phyloP scores from a whole-genome alignment of 2,888 invertebrate genomes.

The Salpingus planirostris region DNA sequence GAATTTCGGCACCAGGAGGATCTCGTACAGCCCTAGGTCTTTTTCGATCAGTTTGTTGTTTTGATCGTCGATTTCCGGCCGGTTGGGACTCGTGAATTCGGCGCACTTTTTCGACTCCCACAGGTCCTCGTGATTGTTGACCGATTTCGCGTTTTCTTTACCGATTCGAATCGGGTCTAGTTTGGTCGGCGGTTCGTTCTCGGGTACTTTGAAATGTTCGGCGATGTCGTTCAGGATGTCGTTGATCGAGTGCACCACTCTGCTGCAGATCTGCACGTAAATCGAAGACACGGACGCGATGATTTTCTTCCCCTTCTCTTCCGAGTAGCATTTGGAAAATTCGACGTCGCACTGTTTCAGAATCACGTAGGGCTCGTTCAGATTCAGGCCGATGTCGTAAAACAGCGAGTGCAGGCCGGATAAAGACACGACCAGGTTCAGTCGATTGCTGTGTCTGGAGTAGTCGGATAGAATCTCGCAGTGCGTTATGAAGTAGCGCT shows the following conservation, averaged over 20 bases:
- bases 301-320: constrained; percentile 59
- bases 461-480: constrained; percentile 63
- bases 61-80: constrained; percentile 6
- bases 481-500: constrained; percentile 49
- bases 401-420: constrained; percentile 50
- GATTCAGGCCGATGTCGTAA: constrained; percentile 33
- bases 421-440: constrained; percentile 54
- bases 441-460: constrained; percentile 55
- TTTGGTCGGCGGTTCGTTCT: constrained; percentile 15
- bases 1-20: constrained; percentile 41
- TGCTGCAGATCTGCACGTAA: constrained; percentile 62
- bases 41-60: constrained; percentile 4
- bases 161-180: too few species aligned
- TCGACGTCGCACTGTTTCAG: constrained; percentile 64
- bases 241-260: constrained; percentile 61
- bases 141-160: constrained; percentile 17
- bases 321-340: constrained; percentile 52
- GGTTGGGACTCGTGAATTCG: constrained; percentile 23
- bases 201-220: constrained; percentile 40
- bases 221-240: constrained; percentile 44
- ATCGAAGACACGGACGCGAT: constrained; percentile 58
- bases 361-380: constrained; percentile 47
- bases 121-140: constrained; percentile 51
- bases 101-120: constrained; percentile 64
- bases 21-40: constrained; percentile 18